Evolutionary conservation across 2,888 invertebrate species (phyloP).

Genomic region (Stenichneumon culpator): DNA sequence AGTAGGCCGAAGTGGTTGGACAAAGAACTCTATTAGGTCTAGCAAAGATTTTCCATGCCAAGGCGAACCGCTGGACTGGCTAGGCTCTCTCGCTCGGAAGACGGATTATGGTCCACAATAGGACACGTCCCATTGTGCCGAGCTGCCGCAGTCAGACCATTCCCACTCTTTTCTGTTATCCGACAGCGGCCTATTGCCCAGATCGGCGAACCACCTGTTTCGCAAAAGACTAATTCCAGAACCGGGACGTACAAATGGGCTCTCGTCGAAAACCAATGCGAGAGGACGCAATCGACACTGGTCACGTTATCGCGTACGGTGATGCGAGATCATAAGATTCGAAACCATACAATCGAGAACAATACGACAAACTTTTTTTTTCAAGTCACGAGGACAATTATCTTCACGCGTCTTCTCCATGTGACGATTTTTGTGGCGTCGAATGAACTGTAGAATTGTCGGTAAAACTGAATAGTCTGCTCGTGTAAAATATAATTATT

Average conservation of each 20-base stretch:
- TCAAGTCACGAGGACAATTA: constrained; percentile 17
- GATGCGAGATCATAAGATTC: constrained; percentile 6
- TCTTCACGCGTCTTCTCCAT: not conserved
- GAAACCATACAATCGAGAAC: constrained; percentile 35
- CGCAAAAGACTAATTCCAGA: constrained; percentile 75
- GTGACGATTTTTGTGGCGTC: not conserved
- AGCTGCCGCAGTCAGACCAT: constrained; percentile 33
- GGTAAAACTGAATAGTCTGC: not conserved
- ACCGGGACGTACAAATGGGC: constrained; percentile 2
- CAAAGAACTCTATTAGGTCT: constrained; percentile 79
- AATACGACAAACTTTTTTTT: constrained; percentile 10
- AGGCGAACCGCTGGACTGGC: constrained; percentile 79
- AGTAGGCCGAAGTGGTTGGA: constrained; percentile 60
- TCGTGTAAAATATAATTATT: too few species aligned
- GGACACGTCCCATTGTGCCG: constrained; percentile 80
- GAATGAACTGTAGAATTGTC: too few species aligned
- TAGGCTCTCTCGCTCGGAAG: constrained; percentile 73
- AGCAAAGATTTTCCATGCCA: constrained; percentile 82
- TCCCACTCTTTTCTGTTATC: constrained; percentile 41
- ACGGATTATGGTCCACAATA: constrained; percentile 81
- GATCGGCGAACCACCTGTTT: constrained; percentile 81
- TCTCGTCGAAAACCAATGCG: constrained; percentile 28
- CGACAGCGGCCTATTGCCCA: constrained; percentile 22
- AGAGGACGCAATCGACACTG: constrained; percentile 27
- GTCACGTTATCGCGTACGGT: constrained; percentile 25